Conservation (phyloP, 2,113 vertebrate genomes). For the Bos indicus region DNA sequence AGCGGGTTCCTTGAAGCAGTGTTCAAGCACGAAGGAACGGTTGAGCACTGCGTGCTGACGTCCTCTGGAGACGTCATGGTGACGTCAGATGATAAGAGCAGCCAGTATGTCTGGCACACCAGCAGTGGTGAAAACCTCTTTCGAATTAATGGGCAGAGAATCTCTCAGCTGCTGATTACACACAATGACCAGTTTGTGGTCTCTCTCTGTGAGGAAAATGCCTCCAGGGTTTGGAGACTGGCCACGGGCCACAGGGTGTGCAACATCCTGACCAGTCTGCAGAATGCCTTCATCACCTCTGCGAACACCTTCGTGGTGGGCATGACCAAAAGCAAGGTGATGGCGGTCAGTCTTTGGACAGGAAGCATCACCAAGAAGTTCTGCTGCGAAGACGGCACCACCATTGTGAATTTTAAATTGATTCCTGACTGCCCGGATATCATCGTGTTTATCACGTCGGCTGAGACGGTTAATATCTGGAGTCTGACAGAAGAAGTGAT, state of each 20-base stretch:
- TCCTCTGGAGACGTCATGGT: conserved; percentile 96
- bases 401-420: conserved; percentile 94
- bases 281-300: conserved; percentile 96
- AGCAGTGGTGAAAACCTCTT: conserved; percentile 95
- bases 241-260: conserved; percentile 97
- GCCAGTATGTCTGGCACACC: conserved; percentile 98
- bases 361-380: conserved; percentile 99
- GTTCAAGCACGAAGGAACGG: conserved; percentile 96
- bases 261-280: conserved; percentile 97
- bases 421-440: conserved; percentile 97
- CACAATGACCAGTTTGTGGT: conserved; percentile 99
- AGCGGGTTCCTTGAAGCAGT: conserved; percentile 97
- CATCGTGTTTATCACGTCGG: conserved; percentile 94
- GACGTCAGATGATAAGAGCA: conserved; percentile 95
- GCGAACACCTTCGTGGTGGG: conserved; percentile 98
- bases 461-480: conserved; percentile 96
- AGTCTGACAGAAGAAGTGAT: conserved; percentile 96
- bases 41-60: conserved; percentile 96
- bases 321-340: conserved; percentile 94
- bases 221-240: conserved; percentile 96
- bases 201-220: conserved; percentile 97
- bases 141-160: conserved; percentile 95
- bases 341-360: conserved; percentile 98
- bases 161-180: conserved; percentile 96
- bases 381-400: conserved; percentile 94